phyloP scores from a whole-genome alignment of 2,888 invertebrate genomes.

The Euclidia mi region DNA sequence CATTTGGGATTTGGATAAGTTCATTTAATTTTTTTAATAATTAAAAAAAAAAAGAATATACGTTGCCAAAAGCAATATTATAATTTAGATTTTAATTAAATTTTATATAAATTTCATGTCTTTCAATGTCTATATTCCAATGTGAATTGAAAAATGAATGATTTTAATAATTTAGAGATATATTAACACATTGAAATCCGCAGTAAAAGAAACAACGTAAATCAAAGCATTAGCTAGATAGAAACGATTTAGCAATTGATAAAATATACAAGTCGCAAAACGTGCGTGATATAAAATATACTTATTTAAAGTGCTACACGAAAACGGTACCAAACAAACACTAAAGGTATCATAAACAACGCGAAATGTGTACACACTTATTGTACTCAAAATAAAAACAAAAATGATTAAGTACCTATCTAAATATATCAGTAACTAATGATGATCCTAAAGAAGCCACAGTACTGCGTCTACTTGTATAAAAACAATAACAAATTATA shows the following conservation, averaged over 20 bases:
- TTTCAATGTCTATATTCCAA: background rate
- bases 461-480: constrained; percentile 24
- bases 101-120: background rate
- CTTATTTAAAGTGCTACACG: constrained; percentile 46
- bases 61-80: background rate
- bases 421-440: constrained; percentile 30
- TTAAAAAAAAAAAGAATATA: background rate
- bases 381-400: constrained; percentile 75
- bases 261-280: constrained; percentile 64
- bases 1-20: background rate
- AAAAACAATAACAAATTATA: background rate
- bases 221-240: background rate
- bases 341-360: constrained; percentile 59
- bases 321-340: constrained; percentile 55
- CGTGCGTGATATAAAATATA: constrained; percentile 26
- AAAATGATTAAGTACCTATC: constrained; percentile 48
- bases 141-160: no score
- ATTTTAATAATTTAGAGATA: no score
- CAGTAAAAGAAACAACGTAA: background rate
- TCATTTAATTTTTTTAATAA: background rate
- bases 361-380: constrained; percentile 69
- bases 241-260: background rate
- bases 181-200: no score
- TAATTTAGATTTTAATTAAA: background rate
- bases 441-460: constrained; percentile 25